Conservation (phyloP, 2,797 vertebrate genomes). For the Potorous gilbertii region DNA sequence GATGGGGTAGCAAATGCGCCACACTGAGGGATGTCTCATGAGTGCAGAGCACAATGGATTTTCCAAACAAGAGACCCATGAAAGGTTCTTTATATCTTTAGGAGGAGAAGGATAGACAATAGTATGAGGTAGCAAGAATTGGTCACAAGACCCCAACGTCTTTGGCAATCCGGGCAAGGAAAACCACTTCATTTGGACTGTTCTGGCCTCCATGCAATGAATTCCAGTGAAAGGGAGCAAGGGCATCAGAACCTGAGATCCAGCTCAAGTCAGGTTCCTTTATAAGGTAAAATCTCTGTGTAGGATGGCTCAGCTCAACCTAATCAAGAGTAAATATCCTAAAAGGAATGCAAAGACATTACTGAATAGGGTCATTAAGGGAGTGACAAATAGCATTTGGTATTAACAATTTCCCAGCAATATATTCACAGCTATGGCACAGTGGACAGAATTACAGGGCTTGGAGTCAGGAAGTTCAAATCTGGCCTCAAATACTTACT, state of each 20-base stretch:
- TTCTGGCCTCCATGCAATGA: neutral
- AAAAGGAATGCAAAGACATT: neutral
- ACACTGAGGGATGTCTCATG: neutral
- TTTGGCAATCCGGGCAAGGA: neutral
- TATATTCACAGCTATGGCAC: neutral
- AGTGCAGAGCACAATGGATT: neutral
- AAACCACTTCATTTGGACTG: neutral
- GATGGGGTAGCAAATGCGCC: neutral
- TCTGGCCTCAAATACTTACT: neutral
- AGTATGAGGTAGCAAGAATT: neutral
- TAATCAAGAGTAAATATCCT: neutral
- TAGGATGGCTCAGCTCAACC: neutral
- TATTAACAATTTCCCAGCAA: neutral
- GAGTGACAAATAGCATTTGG: neutral
- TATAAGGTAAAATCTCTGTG: neutral
- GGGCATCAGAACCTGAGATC: neutral
- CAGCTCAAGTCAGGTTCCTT: neutral
- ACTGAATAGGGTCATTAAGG: neutral
- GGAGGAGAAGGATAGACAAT: neutral
- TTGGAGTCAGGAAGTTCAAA: neutral
- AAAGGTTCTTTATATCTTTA: neutral
- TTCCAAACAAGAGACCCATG: neutral
- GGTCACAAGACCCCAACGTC: neutral
- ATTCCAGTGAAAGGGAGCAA: neutral
- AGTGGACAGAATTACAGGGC: neutral